Percentiles rank a stretch among this genome's conserved stretches.
Conservation (phyloP, 1,140 invertebrate genomes). For the Rhopalosiphum padi region DNA sequence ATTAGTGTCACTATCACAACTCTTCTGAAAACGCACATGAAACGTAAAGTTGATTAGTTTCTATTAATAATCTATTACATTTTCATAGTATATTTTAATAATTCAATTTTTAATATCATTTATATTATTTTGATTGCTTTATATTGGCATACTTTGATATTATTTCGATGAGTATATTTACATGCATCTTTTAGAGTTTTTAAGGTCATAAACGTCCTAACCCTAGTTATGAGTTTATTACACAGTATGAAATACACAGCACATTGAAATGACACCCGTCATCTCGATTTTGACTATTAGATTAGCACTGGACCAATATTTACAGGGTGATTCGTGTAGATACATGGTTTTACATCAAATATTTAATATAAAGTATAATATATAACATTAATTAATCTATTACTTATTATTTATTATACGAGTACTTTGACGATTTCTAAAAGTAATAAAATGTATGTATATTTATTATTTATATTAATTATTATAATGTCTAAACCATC, state of each 20-base stretch:
- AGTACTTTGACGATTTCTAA: too few relatives aligned
- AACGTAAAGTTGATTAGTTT: neutral
- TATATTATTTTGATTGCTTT: too few relatives aligned
- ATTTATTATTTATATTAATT: too few relatives aligned
- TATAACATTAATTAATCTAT: neutral
- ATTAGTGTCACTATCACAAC: neutral
- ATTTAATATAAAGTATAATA: too few relatives aligned
- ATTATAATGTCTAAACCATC: too few relatives aligned
- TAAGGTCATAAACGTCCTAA: neutral
- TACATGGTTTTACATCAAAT: neutral
- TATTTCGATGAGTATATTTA: too few relatives aligned
- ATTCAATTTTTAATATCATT: neutral
- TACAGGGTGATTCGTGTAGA: neutral
- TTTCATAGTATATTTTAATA: neutral
- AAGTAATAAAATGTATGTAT: too few relatives aligned
- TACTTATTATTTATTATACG: neutral
- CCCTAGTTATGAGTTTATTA: neutral
- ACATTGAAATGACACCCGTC: neutral
- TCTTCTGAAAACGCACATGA: neutral
- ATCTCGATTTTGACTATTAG: neutral
- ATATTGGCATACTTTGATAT: too few relatives aligned
- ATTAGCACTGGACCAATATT: neutral
- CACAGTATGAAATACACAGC: neutral
- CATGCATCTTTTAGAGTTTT: too few relatives aligned
- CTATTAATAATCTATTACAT: neutral